Percentiles rank a stretch among this genome's conserved stretches.
Conservation (phyloP, 2,888 invertebrate species). For the Nomada goodeniana region DNA sequence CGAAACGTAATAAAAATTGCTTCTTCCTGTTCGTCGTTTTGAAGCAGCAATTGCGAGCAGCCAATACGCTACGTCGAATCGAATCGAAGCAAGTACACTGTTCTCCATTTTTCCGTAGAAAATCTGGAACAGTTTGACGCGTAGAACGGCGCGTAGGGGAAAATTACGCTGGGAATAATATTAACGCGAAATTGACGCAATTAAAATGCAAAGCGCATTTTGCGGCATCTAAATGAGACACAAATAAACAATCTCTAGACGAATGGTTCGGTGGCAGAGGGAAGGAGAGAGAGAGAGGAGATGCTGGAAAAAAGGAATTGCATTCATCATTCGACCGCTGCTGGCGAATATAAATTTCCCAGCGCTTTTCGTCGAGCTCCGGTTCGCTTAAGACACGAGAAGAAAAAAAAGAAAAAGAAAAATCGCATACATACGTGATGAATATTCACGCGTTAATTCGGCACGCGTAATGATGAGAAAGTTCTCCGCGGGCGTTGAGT, state of each 20-base stretch:
- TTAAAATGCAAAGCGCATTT: constrained; percentile 47
- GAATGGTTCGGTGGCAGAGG: neutral
- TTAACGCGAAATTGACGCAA: constrained; percentile 35
- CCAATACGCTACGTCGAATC: no score
- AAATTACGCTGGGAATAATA: constrained; percentile 27
- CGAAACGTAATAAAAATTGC: neutral
- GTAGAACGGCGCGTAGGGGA: neutral
- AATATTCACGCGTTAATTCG: constrained; percentile 50
- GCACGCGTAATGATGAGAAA: constrained; percentile 36
- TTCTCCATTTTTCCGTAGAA: neutral
- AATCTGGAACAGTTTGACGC: neutral
- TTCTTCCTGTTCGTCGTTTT: no score
- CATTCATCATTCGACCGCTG: constrained; percentile 37
- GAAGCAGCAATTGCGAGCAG: no score
- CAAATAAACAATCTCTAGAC: constrained; percentile 36
- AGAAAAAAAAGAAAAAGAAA: neutral
- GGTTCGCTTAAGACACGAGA: constrained; percentile 17
- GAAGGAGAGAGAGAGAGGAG: neutral
- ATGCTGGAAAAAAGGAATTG: constrained; percentile 12
- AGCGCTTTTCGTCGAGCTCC: neutral
- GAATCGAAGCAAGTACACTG: no score
- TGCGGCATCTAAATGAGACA: constrained; percentile 34
- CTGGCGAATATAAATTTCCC: constrained; percentile 38
- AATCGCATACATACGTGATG: constrained; percentile 4
- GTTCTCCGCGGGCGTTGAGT: constrained; percentile 21